phyloP scores from a whole-genome alignment of 2,797 vertebrate species.

The Hozukius guyotensis region DNA sequence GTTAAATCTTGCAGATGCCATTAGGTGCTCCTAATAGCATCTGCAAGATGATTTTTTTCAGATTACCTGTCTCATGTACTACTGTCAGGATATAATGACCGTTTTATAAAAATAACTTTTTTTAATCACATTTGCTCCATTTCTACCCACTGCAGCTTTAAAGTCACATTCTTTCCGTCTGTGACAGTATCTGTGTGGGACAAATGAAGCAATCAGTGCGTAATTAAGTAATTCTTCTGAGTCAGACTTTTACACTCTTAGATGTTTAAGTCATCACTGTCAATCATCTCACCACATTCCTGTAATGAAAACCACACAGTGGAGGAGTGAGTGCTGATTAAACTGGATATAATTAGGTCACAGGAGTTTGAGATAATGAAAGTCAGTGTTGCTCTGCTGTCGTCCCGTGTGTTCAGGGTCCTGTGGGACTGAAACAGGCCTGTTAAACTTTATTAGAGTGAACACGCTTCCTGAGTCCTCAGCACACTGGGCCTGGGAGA shows the following conservation, averaged over 20 bases:
- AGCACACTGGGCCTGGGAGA: conserved; percentile 55
- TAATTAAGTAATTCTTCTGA: conserved; percentile 66
- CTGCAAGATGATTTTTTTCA: too few species aligned
- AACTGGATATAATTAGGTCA: conserved; percentile 75
- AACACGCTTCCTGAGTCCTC: conserved; percentile 62
- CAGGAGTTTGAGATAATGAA: conserved; percentile 72
- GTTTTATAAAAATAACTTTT: too few species aligned
- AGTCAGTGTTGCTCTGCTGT: conserved; percentile 61
- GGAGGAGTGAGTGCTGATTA: conserved; percentile 57
- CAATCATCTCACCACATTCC: conserved; percentile 56
- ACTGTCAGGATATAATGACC: too few species aligned
- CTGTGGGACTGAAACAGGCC: conserved; percentile 55
- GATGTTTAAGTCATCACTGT: conserved; percentile 61
- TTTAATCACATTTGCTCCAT: too few species aligned
- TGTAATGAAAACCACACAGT: conserved; percentile 58
- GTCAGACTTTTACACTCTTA: conserved; percentile 53
- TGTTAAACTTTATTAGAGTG: conserved; percentile 76
- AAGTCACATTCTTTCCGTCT: conserved; percentile 51
- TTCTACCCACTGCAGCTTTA: neutral
- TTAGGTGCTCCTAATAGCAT: too few species aligned
- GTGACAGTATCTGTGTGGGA: conserved; percentile 36
- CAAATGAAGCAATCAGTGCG: conserved; percentile 59
- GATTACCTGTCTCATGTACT: too few species aligned
- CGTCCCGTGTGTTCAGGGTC: conserved; percentile 47
- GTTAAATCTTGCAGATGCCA: too few species aligned